These are phyloP conservation scores for Cyanocitta stelleri DNA, from an alignment of 2,113 vertebrate genomes.

Conservation along the genomic window DNA sequence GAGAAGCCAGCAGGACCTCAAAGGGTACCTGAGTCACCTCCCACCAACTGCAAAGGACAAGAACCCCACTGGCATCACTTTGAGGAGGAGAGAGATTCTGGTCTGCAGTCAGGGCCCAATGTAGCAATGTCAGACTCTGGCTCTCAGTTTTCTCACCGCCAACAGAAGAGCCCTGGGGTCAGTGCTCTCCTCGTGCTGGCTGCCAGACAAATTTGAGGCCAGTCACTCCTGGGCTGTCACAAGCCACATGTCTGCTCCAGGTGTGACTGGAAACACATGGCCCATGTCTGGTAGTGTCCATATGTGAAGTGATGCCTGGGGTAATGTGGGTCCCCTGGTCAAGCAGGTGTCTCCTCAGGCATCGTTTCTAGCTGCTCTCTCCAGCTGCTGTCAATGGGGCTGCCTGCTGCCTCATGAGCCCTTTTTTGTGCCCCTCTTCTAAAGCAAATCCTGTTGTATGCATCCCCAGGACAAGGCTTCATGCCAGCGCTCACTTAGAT, in stretches of 20 bases:
- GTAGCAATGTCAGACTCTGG: neutral
- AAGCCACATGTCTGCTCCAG: neutral
- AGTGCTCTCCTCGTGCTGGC: neutral
- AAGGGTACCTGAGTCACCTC: neutral
- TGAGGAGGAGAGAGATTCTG: neutral
- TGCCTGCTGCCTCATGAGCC: neutral
- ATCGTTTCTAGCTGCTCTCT: neutral
- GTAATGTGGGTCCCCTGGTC: neutral
- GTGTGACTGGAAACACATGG: neutral
- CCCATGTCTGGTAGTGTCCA: neutral
- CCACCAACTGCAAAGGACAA: neutral
- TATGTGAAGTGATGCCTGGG: neutral
- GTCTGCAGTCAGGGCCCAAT: neutral
- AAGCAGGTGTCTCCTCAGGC: neutral
- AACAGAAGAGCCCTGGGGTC: neutral
- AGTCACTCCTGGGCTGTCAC: neutral
- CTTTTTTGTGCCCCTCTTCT: neutral
- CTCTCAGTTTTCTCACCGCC: neutral
- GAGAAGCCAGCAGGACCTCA: neutral
- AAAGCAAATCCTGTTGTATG: neutral
- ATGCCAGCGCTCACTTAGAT: rapidly evolving
- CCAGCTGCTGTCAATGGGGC: neutral
- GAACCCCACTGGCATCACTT: neutral
- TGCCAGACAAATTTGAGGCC: neutral
- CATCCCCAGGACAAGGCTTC: neutral